Conservation (phyloP, 2,113 vertebrate species). For the Mola mola region DNA sequence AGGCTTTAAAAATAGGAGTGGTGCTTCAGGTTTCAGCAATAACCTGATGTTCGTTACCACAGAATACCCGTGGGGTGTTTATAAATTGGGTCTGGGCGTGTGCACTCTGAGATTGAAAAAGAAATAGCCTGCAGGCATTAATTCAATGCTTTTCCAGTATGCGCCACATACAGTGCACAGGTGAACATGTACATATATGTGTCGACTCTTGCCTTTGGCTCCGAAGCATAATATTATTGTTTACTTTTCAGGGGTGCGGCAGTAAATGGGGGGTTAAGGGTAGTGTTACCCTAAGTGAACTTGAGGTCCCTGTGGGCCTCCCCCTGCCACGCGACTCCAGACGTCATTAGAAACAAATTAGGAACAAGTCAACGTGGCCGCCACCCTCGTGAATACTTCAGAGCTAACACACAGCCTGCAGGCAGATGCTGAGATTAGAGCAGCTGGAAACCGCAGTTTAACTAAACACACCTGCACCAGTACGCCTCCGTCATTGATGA, state of each 20-base stretch:
- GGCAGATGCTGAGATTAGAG: conserved; percentile 50
- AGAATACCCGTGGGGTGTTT: conserved; percentile 47
- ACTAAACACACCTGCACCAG: conserved; percentile 60
- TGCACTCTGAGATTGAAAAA: conserved; percentile 44
- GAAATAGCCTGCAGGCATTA: conserved; percentile 44
- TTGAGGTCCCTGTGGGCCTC: conserved; percentile 42
- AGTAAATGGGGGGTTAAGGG: conserved; percentile 37
- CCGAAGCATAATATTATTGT: conserved; percentile 70
- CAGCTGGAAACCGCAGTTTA: conserved; percentile 46
- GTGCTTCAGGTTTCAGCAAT: conserved; percentile 58
- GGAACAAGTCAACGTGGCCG: conserved; percentile 30
- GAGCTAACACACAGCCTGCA: conserved; percentile 35
- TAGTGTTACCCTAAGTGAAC: conserved; percentile 29
- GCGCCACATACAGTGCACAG: conserved; percentile 9
- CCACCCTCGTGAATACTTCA: conserved; percentile 37
- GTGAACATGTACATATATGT: background rate
- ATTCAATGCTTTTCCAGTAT: conserved; percentile 42
- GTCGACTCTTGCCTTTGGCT: conserved; percentile 7
- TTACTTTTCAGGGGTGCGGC: conserved; percentile 47
- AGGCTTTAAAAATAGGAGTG: no score
- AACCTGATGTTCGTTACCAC: conserved; percentile 37
- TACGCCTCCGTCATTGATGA: conserved; percentile 14
- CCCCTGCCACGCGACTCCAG: conserved; percentile 58
- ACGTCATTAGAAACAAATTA: conserved; percentile 66
- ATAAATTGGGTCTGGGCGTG: conserved; percentile 46